Conservation (phyloP, 2,797 vertebrate genomes). For the Botia kubotai region DNA sequence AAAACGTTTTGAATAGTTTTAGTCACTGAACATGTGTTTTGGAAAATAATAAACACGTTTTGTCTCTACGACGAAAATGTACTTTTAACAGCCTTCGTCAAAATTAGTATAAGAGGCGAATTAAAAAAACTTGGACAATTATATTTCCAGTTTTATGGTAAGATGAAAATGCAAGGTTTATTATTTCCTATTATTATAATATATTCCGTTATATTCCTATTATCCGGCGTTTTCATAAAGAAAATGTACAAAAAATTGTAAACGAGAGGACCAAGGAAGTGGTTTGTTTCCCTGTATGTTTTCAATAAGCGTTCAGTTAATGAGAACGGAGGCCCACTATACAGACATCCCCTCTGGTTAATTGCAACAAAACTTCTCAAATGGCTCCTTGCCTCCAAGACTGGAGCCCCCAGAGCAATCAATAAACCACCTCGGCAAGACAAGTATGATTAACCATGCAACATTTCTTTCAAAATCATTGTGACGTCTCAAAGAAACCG, state of each 20-base stretch:
- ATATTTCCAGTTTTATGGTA: no score
- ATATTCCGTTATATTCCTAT: no score
- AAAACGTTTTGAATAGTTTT: neutral
- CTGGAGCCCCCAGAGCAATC: conserved; percentile 64
- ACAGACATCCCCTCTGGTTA: conserved; percentile 56
- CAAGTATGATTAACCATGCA: conserved; percentile 64
- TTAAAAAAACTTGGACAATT: no score
- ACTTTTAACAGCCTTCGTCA: no score
- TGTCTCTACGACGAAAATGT: neutral
- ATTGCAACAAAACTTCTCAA: conserved; percentile 62
- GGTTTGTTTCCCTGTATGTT: conserved; percentile 44
- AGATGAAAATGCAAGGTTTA: no score
- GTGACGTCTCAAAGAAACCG: conserved; percentile 57
- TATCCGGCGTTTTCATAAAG: neutral
- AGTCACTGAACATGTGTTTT: neutral
- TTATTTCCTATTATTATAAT: no score
- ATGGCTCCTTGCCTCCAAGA: conserved; percentile 47
- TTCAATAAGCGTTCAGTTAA: conserved; percentile 61
- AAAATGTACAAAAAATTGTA: neutral
- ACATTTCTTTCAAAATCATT: conserved; percentile 65
- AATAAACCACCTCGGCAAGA: conserved; percentile 64
- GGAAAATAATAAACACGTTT: neutral
- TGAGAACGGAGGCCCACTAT: conserved; percentile 37
- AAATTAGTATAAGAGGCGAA: no score
- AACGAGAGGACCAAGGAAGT: conserved; percentile 11